Base-by-base conservation (phyloP, 2,797 vertebrate species). In the Leuciscus waleckii region DNA sequence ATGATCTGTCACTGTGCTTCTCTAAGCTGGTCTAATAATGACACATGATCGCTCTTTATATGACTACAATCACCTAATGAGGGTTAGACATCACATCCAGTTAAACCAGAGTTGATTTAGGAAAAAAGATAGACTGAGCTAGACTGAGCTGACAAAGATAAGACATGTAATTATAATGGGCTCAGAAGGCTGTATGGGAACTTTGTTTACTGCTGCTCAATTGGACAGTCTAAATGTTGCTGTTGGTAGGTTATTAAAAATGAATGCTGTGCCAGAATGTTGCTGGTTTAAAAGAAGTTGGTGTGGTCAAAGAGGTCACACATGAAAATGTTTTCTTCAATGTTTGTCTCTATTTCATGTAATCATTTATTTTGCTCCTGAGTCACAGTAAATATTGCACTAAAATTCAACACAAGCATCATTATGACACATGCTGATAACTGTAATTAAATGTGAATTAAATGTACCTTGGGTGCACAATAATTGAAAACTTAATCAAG, bases 1-100 rank as follows among this genome's bases (percentile, higher is more conserved):
- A 5, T 41, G 54, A 87, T 79, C 87, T 81, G 80, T 84, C 88
- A 81, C 51, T 16, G 32, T 75, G 71, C 35, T 75, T 84, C 43
- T 84, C 51, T n/a, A 79, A 56, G 69, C 79, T 58, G n/a, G 87
- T 84, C 79, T 90, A 90, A 87, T 86, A 88, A 87, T 90, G 89
- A 88, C 85, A 87, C 83, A 70, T 43, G 65, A 69, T 61, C 37
- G 5, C 63, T 84, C 17, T 32, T 88, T 85, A 84, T 65, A 84
- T n/a, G 78, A 32, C 78, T 84, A 77, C 78, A 87, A 46, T 82
- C 68, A 85, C 85, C 83, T 90, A 84, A 84, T 70, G 65, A 70
- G 65, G 65, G n/a, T 78, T 49, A 35, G 65, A 70, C 75, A 70
- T 84, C 65, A 78, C 49, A 84, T 78, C 74, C 74, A 46, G 19